Evolutionary conservation across 2,888 invertebrate species (phyloP), one percentile per base, ranked within the genome.

Genomic region (Caenorhabditis sulstoni): DNA sequence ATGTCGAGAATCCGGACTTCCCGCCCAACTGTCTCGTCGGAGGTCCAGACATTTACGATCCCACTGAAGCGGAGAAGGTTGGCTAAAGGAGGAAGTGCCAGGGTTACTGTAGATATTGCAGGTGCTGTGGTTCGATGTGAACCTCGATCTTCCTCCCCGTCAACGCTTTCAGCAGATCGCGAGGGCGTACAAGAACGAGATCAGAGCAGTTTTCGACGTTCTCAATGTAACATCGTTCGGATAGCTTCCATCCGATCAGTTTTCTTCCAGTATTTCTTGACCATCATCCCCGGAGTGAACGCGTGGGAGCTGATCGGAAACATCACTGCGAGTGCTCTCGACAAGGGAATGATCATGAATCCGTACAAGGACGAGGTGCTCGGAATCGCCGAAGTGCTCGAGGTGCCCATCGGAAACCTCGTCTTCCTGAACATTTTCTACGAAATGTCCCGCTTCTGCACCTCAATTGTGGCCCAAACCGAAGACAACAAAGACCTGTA

Each of bases 361-460:
- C 81, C 83, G 8, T 87, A 87, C 74, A 71, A 64, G 20, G 85
- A 83, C 35, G 87, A 87, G 49, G 82, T 87, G 16, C 71, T 85
- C 22, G 87, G 87, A 55, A 87, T 87, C 29, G 83, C 87, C n/a
- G 82, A 81, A 45, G 84, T 77, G 5, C 61, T 84, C n/a, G 86
- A 84, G 4, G 67, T 82, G 11, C 74, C 81, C 12, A 75, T 86
- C 35, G 86, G 82, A 47, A 86, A 87, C 50, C 64, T 87, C 44
- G 84, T 87, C 4, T 82, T 87, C 64, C 44, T 87, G 64, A 87
- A 87, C 73, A 77, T 86, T 50, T 87, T 87, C 78, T 87, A 87
- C 53, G 87, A 87, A 62, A 61, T 87, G 64, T 86, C 87, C n/a
- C 73, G 87, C 20, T 87, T 83, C 73, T 87, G 87, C 59, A 87